Conservation (phyloP, 2,797 vertebrate species). For the Odontamblyopus rebecca region DNA sequence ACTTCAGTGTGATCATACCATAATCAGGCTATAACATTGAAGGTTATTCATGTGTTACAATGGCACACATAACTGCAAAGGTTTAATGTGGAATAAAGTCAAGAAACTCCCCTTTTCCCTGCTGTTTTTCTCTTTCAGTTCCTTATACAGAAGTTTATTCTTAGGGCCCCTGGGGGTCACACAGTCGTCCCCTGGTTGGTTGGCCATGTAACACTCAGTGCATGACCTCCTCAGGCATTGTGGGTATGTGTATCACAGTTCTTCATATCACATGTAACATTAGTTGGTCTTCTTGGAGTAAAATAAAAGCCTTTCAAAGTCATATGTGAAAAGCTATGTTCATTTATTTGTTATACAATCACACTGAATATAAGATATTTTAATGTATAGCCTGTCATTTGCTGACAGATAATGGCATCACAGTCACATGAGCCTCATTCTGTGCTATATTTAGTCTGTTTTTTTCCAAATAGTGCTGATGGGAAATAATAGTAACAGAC, state of each 20-base stretch:
- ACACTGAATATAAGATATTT: not conserved
- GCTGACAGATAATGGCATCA: slow-evolving; percentile 10
- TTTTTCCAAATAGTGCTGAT: not conserved
- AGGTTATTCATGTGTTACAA: not conserved
- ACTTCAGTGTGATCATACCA: slow-evolving; percentile 21
- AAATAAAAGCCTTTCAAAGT: not conserved
- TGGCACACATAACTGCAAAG: not conserved
- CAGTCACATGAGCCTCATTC: slow-evolving; percentile 33
- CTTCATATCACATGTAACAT: not conserved
- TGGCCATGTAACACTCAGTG: not conserved
- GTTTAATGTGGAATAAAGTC: not conserved
- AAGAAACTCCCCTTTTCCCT: not conserved
- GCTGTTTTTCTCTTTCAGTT: not conserved
- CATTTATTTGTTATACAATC: not conserved
- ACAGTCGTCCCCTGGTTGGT: not conserved
- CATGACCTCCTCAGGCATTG: slow-evolving; percentile 2
- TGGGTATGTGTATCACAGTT: not conserved
- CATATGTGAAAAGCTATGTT: not conserved
- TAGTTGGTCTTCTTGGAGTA: not conserved
- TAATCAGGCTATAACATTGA: not conserved
- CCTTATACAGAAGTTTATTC: slow-evolving; percentile 3
- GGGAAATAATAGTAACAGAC: not conserved
- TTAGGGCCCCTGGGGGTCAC: slow-evolving; percentile 2
- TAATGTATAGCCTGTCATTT: not conserved
- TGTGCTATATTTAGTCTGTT: slow-evolving; percentile 74